Evolutionary conservation across 1,140 invertebrate genomes (phyloP).

Genomic region (Drosophila burlai): DNA sequence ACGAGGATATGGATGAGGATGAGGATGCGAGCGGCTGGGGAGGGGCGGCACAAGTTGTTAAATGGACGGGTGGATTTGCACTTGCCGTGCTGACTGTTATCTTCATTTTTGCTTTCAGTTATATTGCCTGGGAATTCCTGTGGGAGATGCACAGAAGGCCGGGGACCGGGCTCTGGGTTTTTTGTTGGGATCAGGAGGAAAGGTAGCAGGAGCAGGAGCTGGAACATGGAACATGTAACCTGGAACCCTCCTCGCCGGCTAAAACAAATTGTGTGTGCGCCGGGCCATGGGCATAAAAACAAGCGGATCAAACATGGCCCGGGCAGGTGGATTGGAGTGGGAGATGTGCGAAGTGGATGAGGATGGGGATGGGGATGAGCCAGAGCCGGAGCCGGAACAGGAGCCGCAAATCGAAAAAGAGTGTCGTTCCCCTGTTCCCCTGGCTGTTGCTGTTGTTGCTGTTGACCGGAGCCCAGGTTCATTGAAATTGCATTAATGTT

Average conservation of each 20-base stretch:
- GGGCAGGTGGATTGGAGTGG: constrained; percentile 26
- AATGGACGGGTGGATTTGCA: constrained; percentile 85
- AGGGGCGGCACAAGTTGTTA: constrained; percentile 71
- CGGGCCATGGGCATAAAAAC: constrained; percentile 68
- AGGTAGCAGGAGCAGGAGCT: not conserved
- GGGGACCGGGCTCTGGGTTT: constrained; percentile 2
- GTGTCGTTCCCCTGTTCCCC: constrained; percentile 41
- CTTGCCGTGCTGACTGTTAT: constrained; percentile 83
- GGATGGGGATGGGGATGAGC: not conserved
- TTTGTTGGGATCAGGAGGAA: constrained; percentile 2
- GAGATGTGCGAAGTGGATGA: not conserved
- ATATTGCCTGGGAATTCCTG: constrained; percentile 85
- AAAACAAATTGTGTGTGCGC: constrained; percentile 70
- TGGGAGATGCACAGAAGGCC: constrained; percentile 55
- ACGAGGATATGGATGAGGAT: constrained; percentile 6
- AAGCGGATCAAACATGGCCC: constrained; percentile 74
- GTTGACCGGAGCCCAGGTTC: constrained; percentile 49
- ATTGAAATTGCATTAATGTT: constrained; percentile 81
- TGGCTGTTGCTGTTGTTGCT: too few relatives aligned
- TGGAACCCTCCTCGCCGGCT: constrained; percentile 33
- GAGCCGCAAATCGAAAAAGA: constrained; percentile 76
- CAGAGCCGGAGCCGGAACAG: not conserved
- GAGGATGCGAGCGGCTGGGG: constrained; percentile 3
- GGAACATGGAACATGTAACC: not conserved
- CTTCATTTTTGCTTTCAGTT: constrained; percentile 85